Evolutionary conservation across 2,888 invertebrate genomes (phyloP), one percentile per base, ranked within the genome.

Genomic region (Formica aserva): DNA sequence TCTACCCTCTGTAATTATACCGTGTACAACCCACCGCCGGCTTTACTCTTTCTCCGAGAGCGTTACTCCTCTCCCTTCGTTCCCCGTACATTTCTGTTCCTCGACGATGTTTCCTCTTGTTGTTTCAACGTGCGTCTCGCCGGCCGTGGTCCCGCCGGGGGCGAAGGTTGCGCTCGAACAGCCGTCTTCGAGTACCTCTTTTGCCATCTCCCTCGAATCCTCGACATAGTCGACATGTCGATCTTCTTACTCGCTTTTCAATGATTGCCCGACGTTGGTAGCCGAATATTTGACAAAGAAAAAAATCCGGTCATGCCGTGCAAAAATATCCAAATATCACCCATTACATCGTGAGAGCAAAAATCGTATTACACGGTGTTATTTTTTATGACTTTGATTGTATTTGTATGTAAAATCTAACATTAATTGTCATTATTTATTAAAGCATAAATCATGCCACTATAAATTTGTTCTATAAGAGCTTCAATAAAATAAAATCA

Each of bases 1-100:
- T 91, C 92, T 92, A 91, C 88, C 92, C 93, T 92, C 92, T 93
- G 92, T 92, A 92, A 92, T 92, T 92, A 92, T 92, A 92, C 88
- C 93, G 88, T 89, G 90, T 86, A 91, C 91, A 89, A 88, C 89
- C 90, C 85, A 88, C 83, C 86, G 82, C 78, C 85, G 52, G 89
- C 74, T 87, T 88, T 85, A 81, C 88, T 88, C 88, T 86, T 87
- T 87, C 89, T 86, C 82, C 85, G 82, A 78, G 78, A 86, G 86
- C 85, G 82, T 88, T 85, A 87, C 87, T 86, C 76, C 87, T 85
- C 85, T 86, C 85, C 86, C 85, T 77, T 86, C 55, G 60, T 41
- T 41, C 67, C 74, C 83, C 82, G 85, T 88, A 88, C 45, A 72
- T 72, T 80, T 86, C 86, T 88, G 85, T 81, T 86, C 85, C 87